Percentiles rank a stretch among this genome's conserved stretches.
phyloP scores from a whole-genome alignment of 2,888 invertebrate species.

The Athalia rosae region DNA sequence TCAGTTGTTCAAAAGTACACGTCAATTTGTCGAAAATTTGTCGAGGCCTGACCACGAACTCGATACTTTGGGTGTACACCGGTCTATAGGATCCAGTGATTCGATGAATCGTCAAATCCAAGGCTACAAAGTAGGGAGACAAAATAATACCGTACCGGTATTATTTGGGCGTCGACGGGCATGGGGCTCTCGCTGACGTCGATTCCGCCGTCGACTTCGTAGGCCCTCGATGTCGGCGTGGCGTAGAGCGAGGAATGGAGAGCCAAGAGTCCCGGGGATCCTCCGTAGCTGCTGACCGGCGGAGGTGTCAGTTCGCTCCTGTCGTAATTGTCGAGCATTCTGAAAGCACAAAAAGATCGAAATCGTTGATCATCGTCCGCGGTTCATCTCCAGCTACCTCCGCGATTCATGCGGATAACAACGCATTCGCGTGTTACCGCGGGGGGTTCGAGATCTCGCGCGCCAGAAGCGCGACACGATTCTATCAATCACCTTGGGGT shows the following conservation, averaged over 20 bases:
- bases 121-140: conserved; percentile 6
- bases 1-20: conserved; percentile 21
- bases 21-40: conserved; percentile 14
- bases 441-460: not conserved
- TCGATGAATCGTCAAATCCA: not conserved
- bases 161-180: conserved; percentile 72
- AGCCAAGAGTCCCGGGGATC: conserved; percentile 69
- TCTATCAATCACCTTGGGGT: conserved; percentile 71
- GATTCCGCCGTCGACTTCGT: conserved; percentile 71
- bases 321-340: conserved; percentile 74
- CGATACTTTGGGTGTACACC: conserved; percentile 22
- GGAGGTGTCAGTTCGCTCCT: conserved; percentile 72
- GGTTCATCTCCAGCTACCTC: not conserved
- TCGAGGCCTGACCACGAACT: not conserved
- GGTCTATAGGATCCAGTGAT: not conserved
- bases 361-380: too few relatives aligned
- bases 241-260: conserved; percentile 71
- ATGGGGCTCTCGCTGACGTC: conserved; percentile 70
- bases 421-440: too few relatives aligned
- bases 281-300: conserved; percentile 69
- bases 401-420: too few relatives aligned
- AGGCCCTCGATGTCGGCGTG: conserved; percentile 67
- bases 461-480: not conserved
- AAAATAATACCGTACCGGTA: conserved; percentile 63
- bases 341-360: conserved; percentile 55